These are phyloP conservation scores for Camponotus fellah DNA, from an alignment of 2,888 invertebrate species.

Conservation along the genomic window DNA sequence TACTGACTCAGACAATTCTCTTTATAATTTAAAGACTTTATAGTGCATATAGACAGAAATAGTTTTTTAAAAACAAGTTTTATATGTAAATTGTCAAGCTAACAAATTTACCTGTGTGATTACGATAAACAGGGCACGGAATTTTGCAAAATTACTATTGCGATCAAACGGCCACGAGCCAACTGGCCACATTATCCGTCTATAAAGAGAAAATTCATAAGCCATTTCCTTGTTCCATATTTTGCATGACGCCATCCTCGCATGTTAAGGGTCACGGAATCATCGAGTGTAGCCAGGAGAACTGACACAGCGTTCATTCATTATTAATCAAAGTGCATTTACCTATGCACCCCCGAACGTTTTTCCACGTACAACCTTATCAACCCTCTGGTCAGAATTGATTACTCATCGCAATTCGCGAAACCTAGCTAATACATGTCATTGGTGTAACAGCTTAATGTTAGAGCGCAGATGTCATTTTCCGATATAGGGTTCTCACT, in stretches of 20 bases:
- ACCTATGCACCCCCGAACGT: neutral
- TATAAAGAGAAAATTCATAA: slow-evolving; percentile 30
- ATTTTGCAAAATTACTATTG: slow-evolving; percentile 8
- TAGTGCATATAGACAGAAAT: neutral
- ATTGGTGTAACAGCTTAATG: slow-evolving; percentile 21
- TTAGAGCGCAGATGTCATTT: slow-evolving; percentile 17
- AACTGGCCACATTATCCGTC: neutral
- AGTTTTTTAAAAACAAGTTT: neutral
- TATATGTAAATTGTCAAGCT: neutral
- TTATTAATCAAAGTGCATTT: slow-evolving; percentile 12
- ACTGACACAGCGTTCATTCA: slow-evolving; percentile 4
- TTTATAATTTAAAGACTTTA: neutral
- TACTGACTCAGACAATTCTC: neutral
- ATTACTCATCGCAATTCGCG: neutral
- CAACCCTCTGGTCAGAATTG: neutral
- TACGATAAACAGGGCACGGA: neutral
- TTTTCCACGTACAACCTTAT: neutral
- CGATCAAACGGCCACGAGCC: slow-evolving; percentile 9
- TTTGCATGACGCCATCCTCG: slow-evolving; percentile 8
- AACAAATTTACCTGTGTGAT: slow-evolving; percentile 9
- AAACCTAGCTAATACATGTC: neutral
- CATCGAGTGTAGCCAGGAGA: neutral
- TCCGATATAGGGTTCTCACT: neutral
- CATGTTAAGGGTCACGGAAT: slow-evolving; percentile 7
- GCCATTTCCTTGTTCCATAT: slow-evolving; percentile 22